Percentiles rank a stretch among this genome's conserved stretches.
Evolutionary conservation across 2,113 vertebrate genomes (phyloP).

Genomic region (Uria aalge): DNA sequence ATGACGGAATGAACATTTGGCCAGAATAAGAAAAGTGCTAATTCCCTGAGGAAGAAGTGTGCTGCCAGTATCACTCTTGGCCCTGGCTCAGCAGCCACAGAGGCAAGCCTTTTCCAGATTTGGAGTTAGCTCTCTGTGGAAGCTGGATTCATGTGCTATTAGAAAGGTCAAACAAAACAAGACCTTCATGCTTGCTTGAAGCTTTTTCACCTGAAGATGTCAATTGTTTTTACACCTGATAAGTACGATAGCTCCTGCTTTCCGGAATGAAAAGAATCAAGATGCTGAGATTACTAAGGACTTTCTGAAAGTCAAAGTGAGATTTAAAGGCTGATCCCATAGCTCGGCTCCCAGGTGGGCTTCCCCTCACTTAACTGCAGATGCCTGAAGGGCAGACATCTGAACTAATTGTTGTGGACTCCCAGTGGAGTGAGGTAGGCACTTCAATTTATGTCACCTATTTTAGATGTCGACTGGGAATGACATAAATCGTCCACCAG

Average conservation of each 20-base stretch:
- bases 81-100: neutral
- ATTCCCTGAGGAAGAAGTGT: slow-evolving; percentile 31
- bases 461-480: neutral
- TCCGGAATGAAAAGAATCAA: neutral
- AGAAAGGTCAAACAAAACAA: slow-evolving; percentile 14
- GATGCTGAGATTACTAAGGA: neutral
- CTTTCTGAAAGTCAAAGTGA: neutral
- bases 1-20: neutral
- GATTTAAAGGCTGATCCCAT: neutral
- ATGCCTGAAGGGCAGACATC: neutral
- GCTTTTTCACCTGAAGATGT: slow-evolving; percentile 3
- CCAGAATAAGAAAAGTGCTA: neutral
- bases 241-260: neutral
- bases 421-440: neutral
- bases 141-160: neutral
- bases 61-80: slow-evolving; percentile 49
- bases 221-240: neutral
- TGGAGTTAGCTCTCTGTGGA: slow-evolving; percentile 24
- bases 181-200: neutral
- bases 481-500: neutral
- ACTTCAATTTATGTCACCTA: neutral
- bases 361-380: neutral
- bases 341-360: neutral
- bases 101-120: slow-evolving; percentile 25
- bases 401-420: neutral